Conservation (phyloP, 2,113 vertebrate genomes). For the Nannospalax galili region DNA sequence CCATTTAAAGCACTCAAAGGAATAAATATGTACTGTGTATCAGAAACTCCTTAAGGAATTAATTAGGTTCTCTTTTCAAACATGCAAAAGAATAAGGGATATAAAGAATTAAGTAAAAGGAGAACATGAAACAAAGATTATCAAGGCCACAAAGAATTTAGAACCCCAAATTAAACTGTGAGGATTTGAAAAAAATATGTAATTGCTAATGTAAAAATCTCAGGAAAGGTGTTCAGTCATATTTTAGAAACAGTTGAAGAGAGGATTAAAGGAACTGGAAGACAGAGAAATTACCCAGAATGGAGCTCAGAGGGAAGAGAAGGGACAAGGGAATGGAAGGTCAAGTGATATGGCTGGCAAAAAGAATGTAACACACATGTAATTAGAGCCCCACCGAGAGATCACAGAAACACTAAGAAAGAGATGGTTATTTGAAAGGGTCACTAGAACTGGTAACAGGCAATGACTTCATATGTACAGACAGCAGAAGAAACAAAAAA, state of each 20-base stretch:
- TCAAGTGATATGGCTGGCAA: background rate
- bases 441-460: constrained; percentile 5
- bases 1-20: background rate
- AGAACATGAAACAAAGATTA: background rate
- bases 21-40: background rate
- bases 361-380: background rate
- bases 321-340: background rate
- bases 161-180: constrained; percentile 21
- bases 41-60: background rate
- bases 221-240: background rate
- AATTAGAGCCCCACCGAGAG: background rate
- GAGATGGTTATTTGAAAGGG: background rate
- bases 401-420: background rate
- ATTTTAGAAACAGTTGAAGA: constrained; percentile 14
- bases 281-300: background rate
- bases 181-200: background rate
- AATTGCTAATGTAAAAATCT: background rate
- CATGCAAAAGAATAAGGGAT: background rate
- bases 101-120: constrained; percentile 24
- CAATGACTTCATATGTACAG: background rate
- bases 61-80: background rate
- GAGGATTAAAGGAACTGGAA: background rate
- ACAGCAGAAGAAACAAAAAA: constrained; percentile 9
- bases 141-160: background rate
- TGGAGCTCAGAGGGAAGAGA: background rate